Evolutionary conservation across 2,113 vertebrate genomes (phyloP), one percentile per base, ranked within the genome.

Genomic region (Picathartes gymnocephalus): DNA sequence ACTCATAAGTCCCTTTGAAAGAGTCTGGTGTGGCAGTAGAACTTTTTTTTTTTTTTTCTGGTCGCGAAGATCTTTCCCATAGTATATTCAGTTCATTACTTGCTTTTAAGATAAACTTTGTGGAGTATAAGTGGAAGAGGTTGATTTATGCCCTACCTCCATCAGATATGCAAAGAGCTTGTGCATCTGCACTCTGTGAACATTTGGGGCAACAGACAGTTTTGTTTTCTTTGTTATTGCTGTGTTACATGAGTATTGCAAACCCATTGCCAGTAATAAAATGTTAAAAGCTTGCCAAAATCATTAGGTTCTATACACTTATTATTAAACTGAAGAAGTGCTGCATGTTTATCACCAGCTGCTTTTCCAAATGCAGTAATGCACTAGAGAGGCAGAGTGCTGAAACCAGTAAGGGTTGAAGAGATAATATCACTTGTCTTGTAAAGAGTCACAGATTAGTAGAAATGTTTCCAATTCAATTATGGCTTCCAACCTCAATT

Each of bases 271-370:
- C 58, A 39, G 81, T 48, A 91, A 91, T 95, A 84, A 95, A 97
- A 76, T 13, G 50, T 57, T 94, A 95, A 93, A 92, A 47, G 84
- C 71, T 71, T 93, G 84, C 87, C 84, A 89, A 80, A 94, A 81
- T 92, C 45, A 62, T 95, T 96, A 90, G 35, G 81, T 95, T 92
- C 94, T 95, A 77, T 88, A 62, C 5, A 27, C 50, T 81, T 95
- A 79, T 76, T 95, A 91, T 91, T 94, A 88, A 69, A 83, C 35
- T 91, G 78, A 77, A 90, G 74, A 84, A 95, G 37, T 45, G n/a
- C 79, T 92, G 90, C 72, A 10, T 89, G 87, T 93, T 97, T 84
- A 77, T 94, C 71, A 82, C 84, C 94, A 95, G 92, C 86, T 96
- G 81, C 58, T 94, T 94, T 94, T 82, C 64, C 22, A 25, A 90